phyloP scores from a whole-genome alignment of 2,888 invertebrate genomes.

The Phoronis australis region DNA sequence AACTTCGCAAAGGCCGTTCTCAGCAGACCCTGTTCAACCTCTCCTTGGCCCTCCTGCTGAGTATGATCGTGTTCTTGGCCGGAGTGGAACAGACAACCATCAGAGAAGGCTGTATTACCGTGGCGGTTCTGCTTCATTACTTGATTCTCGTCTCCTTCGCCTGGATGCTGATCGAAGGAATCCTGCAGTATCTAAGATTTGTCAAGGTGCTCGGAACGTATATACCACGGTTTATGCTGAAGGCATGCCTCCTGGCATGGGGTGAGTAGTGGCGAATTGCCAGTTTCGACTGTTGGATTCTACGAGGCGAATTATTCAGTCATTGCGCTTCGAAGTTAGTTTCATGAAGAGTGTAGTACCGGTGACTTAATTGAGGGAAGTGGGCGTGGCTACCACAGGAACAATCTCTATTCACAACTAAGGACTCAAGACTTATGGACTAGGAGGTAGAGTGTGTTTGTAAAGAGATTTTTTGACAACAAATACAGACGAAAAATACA shows the following conservation, averaged over 20 bases:
- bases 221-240: conserved; percentile 60
- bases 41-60: conserved; percentile 61
- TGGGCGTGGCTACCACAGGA: no score
- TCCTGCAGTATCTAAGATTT: conserved; percentile 65
- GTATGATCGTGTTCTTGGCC: conserved; percentile 55
- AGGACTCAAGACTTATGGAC: no score
- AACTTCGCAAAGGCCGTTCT: conserved; percentile 62
- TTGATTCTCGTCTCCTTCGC: no score
- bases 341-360: no score
- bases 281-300: no score
- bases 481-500: no score
- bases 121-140: conserved; percentile 64
- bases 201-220: conserved; percentile 63
- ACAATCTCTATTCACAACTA: no score
- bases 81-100: conserved; percentile 41
- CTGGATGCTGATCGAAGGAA: conserved; percentile 69
- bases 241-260: conserved; percentile 64
- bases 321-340: no score
- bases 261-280: conserved; percentile 49
- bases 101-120: conserved; percentile 56
- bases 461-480: no score
- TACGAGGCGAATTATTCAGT: no score
- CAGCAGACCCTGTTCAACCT: conserved; percentile 66
- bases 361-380: no score
- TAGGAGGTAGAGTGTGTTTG: no score